These are phyloP conservation scores for Pyrrhosoma nymphula DNA, from an alignment of 2,888 invertebrate genomes.

Conservation along the genomic window DNA sequence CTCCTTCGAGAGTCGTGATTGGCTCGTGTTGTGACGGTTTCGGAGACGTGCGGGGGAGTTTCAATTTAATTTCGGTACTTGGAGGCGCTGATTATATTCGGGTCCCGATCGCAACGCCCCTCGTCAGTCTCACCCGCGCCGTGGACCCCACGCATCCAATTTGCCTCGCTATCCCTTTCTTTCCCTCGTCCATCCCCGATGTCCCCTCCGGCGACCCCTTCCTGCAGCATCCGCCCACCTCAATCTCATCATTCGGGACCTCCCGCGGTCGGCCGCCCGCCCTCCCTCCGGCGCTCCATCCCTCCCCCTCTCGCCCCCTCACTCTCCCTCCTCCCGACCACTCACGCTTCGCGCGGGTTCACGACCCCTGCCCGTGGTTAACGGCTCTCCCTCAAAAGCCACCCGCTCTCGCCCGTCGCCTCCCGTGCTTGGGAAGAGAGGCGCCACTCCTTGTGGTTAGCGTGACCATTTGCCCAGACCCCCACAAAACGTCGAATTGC, in stretches of 20 bases:
- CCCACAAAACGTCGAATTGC: neutral
- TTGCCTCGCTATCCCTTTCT: neutral
- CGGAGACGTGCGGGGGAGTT: too few species aligned
- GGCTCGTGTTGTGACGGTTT: too few species aligned
- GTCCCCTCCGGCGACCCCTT: neutral
- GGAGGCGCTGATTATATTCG: too few species aligned
- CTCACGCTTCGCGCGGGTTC: neutral
- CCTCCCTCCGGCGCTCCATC: neutral
- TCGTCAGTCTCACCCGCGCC: too few species aligned
- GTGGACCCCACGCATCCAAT: constrained; percentile 34
- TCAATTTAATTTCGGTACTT: too few species aligned
- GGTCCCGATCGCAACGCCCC: too few species aligned
- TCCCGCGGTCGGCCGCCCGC: constrained; percentile 68
- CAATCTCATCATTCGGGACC: neutral
- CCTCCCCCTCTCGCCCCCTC: neutral
- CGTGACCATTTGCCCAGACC: neutral
- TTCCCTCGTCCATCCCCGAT: neutral
- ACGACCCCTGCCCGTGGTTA: neutral
- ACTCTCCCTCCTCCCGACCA: neutral
- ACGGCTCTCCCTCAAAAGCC: neutral
- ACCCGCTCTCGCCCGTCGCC: neutral
- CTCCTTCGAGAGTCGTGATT: too few species aligned
- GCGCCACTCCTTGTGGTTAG: neutral
- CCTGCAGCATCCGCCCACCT: neutral
- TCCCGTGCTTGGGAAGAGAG: neutral